These are phyloP conservation scores for Drosophila novamexicana DNA, from an alignment of 1,140 invertebrate species.

Conservation along the genomic window DNA sequence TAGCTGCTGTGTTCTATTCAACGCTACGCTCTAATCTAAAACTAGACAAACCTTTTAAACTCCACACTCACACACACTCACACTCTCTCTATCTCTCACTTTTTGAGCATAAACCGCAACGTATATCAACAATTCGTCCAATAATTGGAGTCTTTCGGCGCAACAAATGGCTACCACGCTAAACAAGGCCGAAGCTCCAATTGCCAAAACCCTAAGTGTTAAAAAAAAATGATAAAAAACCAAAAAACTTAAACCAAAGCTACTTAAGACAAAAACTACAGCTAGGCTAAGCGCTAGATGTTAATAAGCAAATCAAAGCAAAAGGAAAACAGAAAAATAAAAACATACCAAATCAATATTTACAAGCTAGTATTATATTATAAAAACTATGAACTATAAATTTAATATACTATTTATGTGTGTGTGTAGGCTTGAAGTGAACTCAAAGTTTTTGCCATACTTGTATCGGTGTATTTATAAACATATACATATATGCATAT, in stretches of 20 bases:
- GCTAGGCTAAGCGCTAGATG: constrained; percentile 58
- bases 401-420: constrained; percentile 53
- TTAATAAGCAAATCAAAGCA: constrained; percentile 37
- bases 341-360: constrained; percentile 56
- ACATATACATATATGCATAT: constrained; percentile 47
- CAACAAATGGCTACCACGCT: constrained; percentile 62
- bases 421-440: constrained; percentile 52
- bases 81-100: constrained; percentile 50
- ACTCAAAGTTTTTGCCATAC: constrained; percentile 54
- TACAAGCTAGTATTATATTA: constrained; percentile 58
- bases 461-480: constrained; percentile 49
- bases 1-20: constrained; percentile 16
- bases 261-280: constrained; percentile 51
- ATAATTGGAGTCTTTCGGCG: constrained; percentile 75
- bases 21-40: constrained; percentile 46
- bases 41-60: constrained; percentile 31
- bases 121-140: constrained; percentile 83
- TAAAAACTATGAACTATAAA: constrained; percentile 43
- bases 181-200: constrained; percentile 70
- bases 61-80: constrained; percentile 27
- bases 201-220: constrained; percentile 82
- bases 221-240: constrained; percentile 45
- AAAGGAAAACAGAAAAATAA: constrained; percentile 7
- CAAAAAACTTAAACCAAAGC: constrained; percentile 65
- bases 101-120: constrained; percentile 78